Conservation (phyloP, 2,797 vertebrate species). For the Gobionotothen gibberifrons region DNA sequence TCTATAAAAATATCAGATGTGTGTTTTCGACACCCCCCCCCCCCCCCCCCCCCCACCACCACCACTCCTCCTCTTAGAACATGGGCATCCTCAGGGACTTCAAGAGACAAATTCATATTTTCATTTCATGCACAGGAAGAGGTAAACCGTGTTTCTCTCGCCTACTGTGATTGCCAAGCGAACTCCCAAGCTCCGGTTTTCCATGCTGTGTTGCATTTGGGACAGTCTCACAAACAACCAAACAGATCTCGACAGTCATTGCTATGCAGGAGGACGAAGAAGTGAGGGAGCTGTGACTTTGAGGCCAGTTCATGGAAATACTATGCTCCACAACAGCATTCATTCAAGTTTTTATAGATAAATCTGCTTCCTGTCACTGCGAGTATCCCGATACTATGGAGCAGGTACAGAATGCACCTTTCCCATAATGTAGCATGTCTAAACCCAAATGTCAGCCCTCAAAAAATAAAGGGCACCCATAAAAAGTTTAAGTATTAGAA, state of each 20-base stretch:
- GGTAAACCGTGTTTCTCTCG: conserved; percentile 52
- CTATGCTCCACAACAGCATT: not conserved
- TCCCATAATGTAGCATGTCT: not conserved
- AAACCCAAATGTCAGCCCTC: not conserved
- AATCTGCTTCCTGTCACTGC: not conserved
- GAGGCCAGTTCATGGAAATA: not conserved
- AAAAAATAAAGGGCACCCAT: not conserved
- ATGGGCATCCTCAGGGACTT: conserved; percentile 37
- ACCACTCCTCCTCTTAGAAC: conserved; percentile 4
- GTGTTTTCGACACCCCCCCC: conserved; percentile 3
- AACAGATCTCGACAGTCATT: conserved; percentile 25
- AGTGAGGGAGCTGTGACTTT: conserved; percentile 18
- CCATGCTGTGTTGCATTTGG: conserved; percentile 54
- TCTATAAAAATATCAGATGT: conserved; percentile 28
- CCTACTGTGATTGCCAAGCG: conserved; percentile 52
- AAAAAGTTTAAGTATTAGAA: not conserved
- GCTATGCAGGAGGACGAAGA: conserved; percentile 32
- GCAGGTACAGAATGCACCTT: no score
- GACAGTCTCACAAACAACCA: conserved; percentile 48
- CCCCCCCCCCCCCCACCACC: not conserved
- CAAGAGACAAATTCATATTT: conserved; percentile 61
- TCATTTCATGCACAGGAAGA: conserved; percentile 68
- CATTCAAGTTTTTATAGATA: not conserved
- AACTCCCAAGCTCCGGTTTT: conserved; percentile 40
- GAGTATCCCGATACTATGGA: not conserved